Conservation (phyloP, 1,140 invertebrate species). For the Goniozus legneri region DNA sequence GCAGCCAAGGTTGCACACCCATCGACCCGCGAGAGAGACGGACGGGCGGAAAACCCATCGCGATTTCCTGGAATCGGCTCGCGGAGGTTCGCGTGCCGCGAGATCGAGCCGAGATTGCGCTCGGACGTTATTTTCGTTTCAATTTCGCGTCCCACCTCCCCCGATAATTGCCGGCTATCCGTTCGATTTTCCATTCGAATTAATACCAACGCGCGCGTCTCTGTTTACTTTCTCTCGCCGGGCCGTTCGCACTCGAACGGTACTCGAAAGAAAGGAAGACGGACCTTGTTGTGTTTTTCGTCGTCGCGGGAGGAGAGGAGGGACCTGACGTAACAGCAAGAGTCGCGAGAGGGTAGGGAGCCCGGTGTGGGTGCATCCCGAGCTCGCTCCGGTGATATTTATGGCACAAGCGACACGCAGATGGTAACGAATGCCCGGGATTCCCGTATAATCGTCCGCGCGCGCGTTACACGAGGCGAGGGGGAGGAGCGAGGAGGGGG, state of each 20-base stretch:
- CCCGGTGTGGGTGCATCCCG: conserved; percentile 3
- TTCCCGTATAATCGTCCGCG: conserved; percentile 24
- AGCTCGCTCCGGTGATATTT: conserved; percentile 21
- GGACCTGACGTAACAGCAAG: conserved; percentile 31
- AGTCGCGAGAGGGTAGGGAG: conserved; percentile 8
- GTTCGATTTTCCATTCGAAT: too few species aligned
- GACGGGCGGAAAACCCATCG: too few species aligned
- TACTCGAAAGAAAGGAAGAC: not conserved
- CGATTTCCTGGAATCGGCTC: conserved; percentile 14
- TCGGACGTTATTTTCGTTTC: too few species aligned
- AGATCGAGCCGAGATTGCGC: too few species aligned
- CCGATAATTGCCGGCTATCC: too few species aligned
- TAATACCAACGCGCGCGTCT: too few species aligned
- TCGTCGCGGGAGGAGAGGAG: conserved; percentile 25
- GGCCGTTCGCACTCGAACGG: not conserved
- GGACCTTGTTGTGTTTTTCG: conserved; percentile 26
- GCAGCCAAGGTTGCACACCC: too few species aligned
- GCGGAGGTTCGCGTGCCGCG: too few species aligned
- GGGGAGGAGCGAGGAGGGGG: too few species aligned
- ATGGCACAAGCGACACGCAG: conserved; percentile 18
- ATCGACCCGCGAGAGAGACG: too few species aligned
- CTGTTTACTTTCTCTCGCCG: conserved; percentile 6
- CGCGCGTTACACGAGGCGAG: not conserved
- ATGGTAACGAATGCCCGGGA: conserved; percentile 25
- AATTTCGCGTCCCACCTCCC: too few species aligned